These are phyloP conservation scores for Macropus fuliginosus DNA, from an alignment of 2,797 vertebrate species.

Conservation along the genomic window DNA sequence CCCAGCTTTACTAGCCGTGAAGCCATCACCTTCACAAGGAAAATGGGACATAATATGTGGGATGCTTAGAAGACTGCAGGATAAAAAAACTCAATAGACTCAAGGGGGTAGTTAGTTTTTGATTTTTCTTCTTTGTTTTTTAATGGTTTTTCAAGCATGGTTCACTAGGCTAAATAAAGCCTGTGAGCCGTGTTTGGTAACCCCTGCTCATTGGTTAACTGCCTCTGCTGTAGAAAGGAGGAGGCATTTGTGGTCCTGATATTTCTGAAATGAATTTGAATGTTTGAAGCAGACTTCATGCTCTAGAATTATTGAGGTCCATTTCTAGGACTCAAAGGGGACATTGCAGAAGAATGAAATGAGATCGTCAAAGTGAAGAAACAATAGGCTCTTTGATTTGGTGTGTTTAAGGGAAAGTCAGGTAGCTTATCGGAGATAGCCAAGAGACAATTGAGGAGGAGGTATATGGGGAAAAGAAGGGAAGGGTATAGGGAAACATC, in stretches of 20 bases:
- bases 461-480: background rate
- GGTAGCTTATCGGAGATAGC: background rate
- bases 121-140: background rate
- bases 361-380: background rate
- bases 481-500: background rate
- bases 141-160: background rate
- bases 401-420: background rate
- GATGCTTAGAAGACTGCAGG: background rate
- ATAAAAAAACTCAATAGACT: background rate
- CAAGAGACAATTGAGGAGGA: background rate
- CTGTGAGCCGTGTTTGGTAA: background rate
- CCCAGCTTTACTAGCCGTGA: background rate
- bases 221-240: background rate
- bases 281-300: background rate
- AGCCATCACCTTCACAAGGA: background rate
- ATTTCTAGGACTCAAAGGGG: background rate
- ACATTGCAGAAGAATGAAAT: background rate
- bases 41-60: background rate
- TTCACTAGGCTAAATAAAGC: background rate
- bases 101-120: background rate
- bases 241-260: background rate
- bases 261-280: background rate
- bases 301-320: background rate
- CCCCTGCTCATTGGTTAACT: background rate
- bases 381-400: background rate